Evolutionary conservation across 2,113 vertebrate species (phyloP), one percentile per base, ranked within the genome.

Genomic region (Nothobranchius furzeri): DNA sequence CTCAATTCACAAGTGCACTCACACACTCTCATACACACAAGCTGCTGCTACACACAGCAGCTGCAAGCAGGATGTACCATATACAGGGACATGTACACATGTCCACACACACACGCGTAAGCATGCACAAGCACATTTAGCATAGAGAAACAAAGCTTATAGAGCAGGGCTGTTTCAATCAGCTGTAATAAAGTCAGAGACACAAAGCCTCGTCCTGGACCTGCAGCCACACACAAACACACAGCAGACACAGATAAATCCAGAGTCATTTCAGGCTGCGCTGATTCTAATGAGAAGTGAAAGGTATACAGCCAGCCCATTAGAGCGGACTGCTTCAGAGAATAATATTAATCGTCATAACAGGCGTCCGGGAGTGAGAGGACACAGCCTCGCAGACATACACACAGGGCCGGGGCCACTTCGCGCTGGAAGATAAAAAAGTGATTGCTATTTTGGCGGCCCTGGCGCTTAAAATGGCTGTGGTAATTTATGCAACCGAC

Each of bases 401-500:
- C 64, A 73, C 71, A 68, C 49, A 50, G 40, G 63, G 76, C 74
- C 66, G 61, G 60, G 82, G 78, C 83, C 88, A 90, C 89, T 89
- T 91, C 81, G 77, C 79, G 86, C 69, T 60, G 64, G 81, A 85
- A 40, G 11, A 7, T 6, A 40, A 20, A 17, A 90, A 88, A 90
- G 89, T 90, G 92, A 94, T 91, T 93, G 91, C 91, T 92, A 89
- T 92, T 93, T 93, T 93, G 88, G 89, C 76, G 79, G 83, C 70
- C 84, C 75, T 6, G 51, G 72, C 75, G 88, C 89, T 91, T 88
- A 91, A 92, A 92, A 91, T 91, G 90, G 87, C 78, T 70, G 82
- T 25, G 76, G 90, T 93, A 93, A 93, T 94, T 93, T 93, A 93
- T 93, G 92, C 92, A 90, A 91, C 85, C 85, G 91, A 92, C 90